Conservation (phyloP, 2,888 invertebrate genomes). For the Acanthosepion pharaonis region DNA sequence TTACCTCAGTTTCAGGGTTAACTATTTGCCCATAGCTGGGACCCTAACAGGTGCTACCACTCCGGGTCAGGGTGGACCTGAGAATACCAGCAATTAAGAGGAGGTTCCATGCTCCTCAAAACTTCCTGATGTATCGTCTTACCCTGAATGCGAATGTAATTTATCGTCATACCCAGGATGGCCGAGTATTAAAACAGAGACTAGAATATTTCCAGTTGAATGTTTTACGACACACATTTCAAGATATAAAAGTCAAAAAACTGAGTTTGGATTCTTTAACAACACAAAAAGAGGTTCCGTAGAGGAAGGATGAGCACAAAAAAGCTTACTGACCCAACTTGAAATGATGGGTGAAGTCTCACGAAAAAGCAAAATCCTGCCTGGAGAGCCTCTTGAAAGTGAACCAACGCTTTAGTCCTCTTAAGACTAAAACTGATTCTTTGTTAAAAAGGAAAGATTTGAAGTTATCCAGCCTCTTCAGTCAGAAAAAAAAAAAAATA, state of each 20-base stretch:
- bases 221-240: neutral
- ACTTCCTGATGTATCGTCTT: too few species aligned
- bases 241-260: neutral
- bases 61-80: too few species aligned
- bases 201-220: neutral
- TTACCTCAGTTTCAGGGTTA: too few species aligned
- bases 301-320: neutral
- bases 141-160: too few species aligned
- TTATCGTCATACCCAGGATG: too few species aligned
- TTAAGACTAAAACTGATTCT: neutral
- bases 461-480: neutral
- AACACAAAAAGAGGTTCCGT: too few species aligned
- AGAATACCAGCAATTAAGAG: too few species aligned
- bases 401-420: neutral
- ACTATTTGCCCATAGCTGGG: too few species aligned
- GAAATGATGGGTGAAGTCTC: neutral
- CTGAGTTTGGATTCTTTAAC: neutral
- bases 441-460: neutral
- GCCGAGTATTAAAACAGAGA: too few species aligned
- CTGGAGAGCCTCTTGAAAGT: neutral
- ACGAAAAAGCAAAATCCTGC: neutral
- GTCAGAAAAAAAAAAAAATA: neutral
- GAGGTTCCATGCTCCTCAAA: too few species aligned
- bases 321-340: neutral
- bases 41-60: too few species aligned